A percentile compares a stretch with the other conserved stretches of the same genome.
Evolutionary conservation across 2,888 invertebrate genomes (phyloP).

Genomic region (Torymus tubicola): DNA sequence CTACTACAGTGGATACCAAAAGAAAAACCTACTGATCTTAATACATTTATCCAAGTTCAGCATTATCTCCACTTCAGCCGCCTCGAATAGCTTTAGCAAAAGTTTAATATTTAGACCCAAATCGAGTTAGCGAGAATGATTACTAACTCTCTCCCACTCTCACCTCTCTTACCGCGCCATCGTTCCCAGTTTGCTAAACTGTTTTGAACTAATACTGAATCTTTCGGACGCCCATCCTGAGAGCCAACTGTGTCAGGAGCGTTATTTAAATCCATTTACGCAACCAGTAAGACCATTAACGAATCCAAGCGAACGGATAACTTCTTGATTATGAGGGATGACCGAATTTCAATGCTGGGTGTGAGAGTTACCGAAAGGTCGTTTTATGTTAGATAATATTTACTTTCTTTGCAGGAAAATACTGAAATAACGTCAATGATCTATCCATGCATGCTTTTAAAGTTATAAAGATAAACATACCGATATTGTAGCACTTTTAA

Average conservation of each 20-base stretch:
- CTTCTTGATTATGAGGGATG: no score
- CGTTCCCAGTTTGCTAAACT: slow-evolving; percentile 34
- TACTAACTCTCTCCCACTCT: slow-evolving; percentile 3
- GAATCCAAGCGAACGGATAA: no score
- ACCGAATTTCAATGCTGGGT: no score
- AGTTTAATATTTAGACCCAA: slow-evolving; percentile 33
- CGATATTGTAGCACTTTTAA: no score
- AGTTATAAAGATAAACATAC: no score
- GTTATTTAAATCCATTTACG: background rate
- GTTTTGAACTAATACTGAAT: slow-evolving; percentile 41
- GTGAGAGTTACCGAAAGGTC: no score
- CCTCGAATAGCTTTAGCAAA: slow-evolving; percentile 30
- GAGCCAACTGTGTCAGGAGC: background rate
- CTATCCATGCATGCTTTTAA: no score
- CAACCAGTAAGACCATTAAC: background rate
- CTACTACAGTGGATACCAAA: no score
- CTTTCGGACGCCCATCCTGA: slow-evolving; percentile 9
- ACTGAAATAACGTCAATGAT: no score
- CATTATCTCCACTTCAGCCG: background rate
- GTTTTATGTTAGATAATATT: no score
- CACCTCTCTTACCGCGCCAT: background rate
- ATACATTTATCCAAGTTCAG: slow-evolving; percentile 5
- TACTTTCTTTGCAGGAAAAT: no score
- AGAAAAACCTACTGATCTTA: background rate
- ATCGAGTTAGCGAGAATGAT: slow-evolving; percentile 28